Conservation (phyloP, 2,888 invertebrate genomes). For the Xanthorhoe designata region DNA sequence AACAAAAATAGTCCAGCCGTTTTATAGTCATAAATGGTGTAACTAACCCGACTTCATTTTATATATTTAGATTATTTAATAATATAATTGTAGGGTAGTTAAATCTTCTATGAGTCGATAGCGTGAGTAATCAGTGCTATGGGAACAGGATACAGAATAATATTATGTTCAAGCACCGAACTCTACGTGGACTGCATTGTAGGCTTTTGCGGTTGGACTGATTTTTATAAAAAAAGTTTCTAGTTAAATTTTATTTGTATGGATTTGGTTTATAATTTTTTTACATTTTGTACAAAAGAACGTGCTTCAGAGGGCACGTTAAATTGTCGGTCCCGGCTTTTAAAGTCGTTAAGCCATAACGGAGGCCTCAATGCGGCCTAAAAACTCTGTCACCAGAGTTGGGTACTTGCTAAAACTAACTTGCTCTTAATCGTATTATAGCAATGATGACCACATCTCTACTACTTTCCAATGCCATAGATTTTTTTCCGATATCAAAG, state of each 20-base stretch:
- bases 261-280: background rate
- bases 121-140: background rate
- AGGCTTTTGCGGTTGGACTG: constrained; percentile 5
- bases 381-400: too few species aligned
- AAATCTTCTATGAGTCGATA: background rate
- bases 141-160: constrained; percentile 2
- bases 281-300: too few species aligned
- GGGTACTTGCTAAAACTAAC: too few species aligned
- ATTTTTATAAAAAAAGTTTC: background rate
- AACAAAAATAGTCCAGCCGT: too few species aligned
- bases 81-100: background rate
- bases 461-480: background rate
- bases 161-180: constrained; percentile 2
- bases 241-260: background rate
- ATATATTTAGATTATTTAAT: background rate
- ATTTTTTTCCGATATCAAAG: constrained; percentile 12
- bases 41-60: too few species aligned
- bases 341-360: too few species aligned
- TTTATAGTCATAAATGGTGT: too few species aligned
- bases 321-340: too few species aligned
- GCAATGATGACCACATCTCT: background rate
- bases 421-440: too few species aligned
- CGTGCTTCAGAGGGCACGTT: too few species aligned
- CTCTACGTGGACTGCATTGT: constrained; percentile 9
- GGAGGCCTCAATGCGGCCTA: too few species aligned